Percentiles rank a stretch among this genome's conserved stretches.
Conservation (phyloP, 2,888 invertebrate species). For the Hypomecis punctinalis region DNA sequence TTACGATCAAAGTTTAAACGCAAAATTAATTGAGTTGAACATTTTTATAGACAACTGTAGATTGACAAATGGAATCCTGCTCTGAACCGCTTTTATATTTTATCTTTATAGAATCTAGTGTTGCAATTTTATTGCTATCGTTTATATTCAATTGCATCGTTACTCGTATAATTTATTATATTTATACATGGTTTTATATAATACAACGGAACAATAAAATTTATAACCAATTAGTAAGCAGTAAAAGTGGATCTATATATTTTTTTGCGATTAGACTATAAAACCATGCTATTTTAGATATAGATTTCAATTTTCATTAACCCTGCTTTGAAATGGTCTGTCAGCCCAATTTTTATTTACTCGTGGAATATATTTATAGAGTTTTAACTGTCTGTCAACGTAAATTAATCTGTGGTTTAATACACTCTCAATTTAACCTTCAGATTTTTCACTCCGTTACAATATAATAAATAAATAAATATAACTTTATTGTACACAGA, state of each 20-base stretch:
- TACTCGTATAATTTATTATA: slow-evolving; percentile 16
- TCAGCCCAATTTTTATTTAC: too few relatives aligned
- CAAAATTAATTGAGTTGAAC: slow-evolving; percentile 54
- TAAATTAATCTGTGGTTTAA: too few relatives aligned
- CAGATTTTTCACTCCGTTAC: too few relatives aligned
- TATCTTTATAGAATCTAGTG: slow-evolving; percentile 22
- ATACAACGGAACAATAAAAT: not conserved
- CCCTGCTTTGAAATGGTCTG: too few relatives aligned
- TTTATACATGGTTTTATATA: not conserved
- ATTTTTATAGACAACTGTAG: slow-evolving; percentile 44
- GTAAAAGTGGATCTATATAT: not conserved
- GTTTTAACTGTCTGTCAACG: too few relatives aligned
- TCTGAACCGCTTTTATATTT: slow-evolving; percentile 22
- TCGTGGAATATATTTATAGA: too few relatives aligned
- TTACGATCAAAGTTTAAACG: slow-evolving; percentile 50
- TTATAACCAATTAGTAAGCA: not conserved
- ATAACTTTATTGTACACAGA: too few relatives aligned
- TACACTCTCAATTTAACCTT: too few relatives aligned
- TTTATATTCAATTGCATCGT: slow-evolving; percentile 21
- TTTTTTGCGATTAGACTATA: not conserved
- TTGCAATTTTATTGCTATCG: slow-evolving; percentile 20
- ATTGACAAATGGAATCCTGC: slow-evolving; percentile 28
- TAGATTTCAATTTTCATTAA: too few relatives aligned
- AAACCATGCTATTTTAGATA: too few relatives aligned
- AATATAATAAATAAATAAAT: too few relatives aligned